phyloP scores from a whole-genome alignment of 2,113 vertebrate species.

The Sapajus apella region DNA sequence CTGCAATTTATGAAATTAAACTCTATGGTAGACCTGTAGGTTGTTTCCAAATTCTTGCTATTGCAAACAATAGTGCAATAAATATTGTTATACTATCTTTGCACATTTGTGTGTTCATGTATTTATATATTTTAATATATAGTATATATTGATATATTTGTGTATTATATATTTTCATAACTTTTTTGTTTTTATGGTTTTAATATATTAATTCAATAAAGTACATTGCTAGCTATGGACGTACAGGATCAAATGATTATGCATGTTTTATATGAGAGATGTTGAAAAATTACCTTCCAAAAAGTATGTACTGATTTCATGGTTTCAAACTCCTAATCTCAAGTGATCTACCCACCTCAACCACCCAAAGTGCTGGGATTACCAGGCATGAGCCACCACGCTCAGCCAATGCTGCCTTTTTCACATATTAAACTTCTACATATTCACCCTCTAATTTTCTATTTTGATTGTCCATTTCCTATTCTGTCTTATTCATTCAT shows the following conservation, averaged over 20 bases:
- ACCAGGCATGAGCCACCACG: too few relatives aligned
- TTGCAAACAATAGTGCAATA: background rate
- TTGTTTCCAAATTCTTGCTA: background rate
- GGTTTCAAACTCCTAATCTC: too few relatives aligned
- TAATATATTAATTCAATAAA: background rate
- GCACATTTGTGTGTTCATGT: background rate
- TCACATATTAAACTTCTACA: background rate
- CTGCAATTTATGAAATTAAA: background rate
- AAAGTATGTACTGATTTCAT: background rate
- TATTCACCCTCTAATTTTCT: background rate
- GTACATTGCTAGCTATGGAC: background rate
- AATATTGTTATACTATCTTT: background rate
- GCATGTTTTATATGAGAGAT: background rate
- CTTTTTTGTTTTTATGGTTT: background rate
- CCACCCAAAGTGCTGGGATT: too few relatives aligned
- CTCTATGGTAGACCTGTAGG: background rate
- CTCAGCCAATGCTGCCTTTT: too few relatives aligned
- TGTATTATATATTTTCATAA: background rate
- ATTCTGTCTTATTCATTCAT: background rate
- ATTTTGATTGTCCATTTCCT: background rate
- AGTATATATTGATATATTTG: background rate
- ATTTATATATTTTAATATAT: background rate
- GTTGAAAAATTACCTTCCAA: constrained; percentile 16
- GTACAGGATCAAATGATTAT: background rate
- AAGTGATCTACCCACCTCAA: too few relatives aligned